Percentiles rank a stretch among this genome's conserved stretches.
Conservation (phyloP, 2,797 vertebrate species). For the Rhadinocentrus ornatus region DNA sequence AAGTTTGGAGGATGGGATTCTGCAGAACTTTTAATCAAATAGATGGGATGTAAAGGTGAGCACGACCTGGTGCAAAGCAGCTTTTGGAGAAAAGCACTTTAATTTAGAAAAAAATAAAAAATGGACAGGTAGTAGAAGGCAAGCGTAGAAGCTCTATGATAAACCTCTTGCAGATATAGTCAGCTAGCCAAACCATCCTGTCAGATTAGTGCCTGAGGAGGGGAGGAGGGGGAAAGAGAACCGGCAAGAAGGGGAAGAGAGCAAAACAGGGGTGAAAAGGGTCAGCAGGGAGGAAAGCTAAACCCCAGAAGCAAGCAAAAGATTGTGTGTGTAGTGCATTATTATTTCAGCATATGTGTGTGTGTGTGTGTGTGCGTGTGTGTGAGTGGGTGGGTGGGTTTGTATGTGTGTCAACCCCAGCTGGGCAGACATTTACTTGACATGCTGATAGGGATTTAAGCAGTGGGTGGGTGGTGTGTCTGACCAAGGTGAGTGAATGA, state of each 20-base stretch:
- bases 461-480: slow-evolving; percentile 85
- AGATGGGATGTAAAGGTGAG: slow-evolving; percentile 57
- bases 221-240: slow-evolving; percentile 64
- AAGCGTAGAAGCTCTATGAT: slow-evolving; percentile 52
- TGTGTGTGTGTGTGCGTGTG: slow-evolving; percentile 24
- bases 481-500: slow-evolving; percentile 83
- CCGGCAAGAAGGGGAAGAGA: slow-evolving; percentile 66
- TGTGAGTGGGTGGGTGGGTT: slow-evolving; percentile 35
- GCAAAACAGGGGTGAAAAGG: slow-evolving; percentile 74
- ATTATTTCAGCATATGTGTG: slow-evolving; percentile 61
- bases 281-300: slow-evolving; percentile 80
- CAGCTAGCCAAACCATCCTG: slow-evolving; percentile 75
- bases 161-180: slow-evolving; percentile 77
- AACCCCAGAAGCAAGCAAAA: slow-evolving; percentile 81
- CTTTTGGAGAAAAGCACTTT: slow-evolving; percentile 53
- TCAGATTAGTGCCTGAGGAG: slow-evolving; percentile 75
- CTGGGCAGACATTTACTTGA: slow-evolving; percentile 89
- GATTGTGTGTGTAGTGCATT: slow-evolving; percentile 73
- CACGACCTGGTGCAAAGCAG: slow-evolving; percentile 40
- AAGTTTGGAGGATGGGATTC: slow-evolving; percentile 64
- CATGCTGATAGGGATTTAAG: slow-evolving; percentile 89
- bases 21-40: slow-evolving; percentile 67
- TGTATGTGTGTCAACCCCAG: slow-evolving; percentile 80
- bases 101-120: slow-evolving; percentile 67
- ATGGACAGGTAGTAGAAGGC: slow-evolving; percentile 49